phyloP scores from a whole-genome alignment of 2,797 vertebrate species.

The Coluber constrictor region DNA sequence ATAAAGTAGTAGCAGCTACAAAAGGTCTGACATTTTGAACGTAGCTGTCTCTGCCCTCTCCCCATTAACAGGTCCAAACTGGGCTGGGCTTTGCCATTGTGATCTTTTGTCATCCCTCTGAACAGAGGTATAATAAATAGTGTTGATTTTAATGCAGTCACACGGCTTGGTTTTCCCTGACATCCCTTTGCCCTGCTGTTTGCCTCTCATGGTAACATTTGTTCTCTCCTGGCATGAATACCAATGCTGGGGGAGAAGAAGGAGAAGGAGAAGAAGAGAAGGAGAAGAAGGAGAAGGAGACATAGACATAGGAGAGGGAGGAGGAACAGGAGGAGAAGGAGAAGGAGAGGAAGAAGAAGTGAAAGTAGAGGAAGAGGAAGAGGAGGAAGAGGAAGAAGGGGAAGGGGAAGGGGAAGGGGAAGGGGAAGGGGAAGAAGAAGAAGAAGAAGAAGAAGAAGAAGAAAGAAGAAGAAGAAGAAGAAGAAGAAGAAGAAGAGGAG shows the following conservation, averaged over 20 bases:
- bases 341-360: too few species aligned
- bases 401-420: too few species aligned
- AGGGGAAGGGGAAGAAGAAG: too few species aligned
- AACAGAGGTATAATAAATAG: constrained; percentile 85
- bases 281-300: too few species aligned
- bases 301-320: background rate
- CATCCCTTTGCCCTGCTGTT: background rate
- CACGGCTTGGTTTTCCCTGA: constrained; percentile 66
- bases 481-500: too few species aligned
- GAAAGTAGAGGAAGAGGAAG: fast-evolving
- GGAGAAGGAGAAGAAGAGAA: background rate
- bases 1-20: constrained; percentile 98
- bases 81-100: constrained; percentile 81
- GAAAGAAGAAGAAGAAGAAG: too few species aligned
- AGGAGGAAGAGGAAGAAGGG: too few species aligned
- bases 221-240: background rate
- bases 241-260: background rate
- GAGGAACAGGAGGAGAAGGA: too few species aligned
- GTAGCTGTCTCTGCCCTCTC: constrained; percentile 87
- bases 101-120: constrained; percentile 68
- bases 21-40: constrained; percentile 97
- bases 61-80: constrained; percentile 77
- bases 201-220: background rate
- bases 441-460: too few species aligned
- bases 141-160: constrained; percentile 77